Evolutionary conservation across 2,113 vertebrate species (phyloP).

Genomic region (Scatophagus argus): DNA sequence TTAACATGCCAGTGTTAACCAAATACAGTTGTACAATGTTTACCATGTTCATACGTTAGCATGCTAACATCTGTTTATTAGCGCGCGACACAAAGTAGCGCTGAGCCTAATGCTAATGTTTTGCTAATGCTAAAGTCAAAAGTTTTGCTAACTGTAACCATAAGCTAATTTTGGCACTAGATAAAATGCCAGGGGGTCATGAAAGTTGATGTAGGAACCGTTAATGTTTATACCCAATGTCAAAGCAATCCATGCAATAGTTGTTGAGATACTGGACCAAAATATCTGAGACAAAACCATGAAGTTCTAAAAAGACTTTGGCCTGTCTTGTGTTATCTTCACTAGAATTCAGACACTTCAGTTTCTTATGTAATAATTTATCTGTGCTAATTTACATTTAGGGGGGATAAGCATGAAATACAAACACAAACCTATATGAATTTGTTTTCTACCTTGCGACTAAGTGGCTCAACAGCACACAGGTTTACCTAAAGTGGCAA

Average conservation of each 20-base stretch:
- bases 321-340: not conserved
- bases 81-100: too few relatives aligned
- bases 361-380: not conserved
- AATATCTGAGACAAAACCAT: not conserved
- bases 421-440: not conserved
- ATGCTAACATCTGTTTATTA: too few relatives aligned
- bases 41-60: too few relatives aligned
- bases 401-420: not conserved
- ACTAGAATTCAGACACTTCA: not conserved
- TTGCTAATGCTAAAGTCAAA: too few relatives aligned
- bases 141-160: too few relatives aligned
- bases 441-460: not conserved
- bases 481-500: not conserved
- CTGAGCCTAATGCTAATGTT: too few relatives aligned
- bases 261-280: too few relatives aligned
- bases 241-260: not conserved
- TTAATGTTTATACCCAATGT: not conserved
- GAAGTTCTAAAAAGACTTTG: not conserved
- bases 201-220: too few relatives aligned
- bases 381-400: not conserved
- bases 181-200: too few relatives aligned
- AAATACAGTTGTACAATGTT: too few relatives aligned
- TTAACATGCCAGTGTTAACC: too few relatives aligned
- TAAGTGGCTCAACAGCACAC: conserved; percentile 8
- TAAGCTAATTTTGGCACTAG: too few relatives aligned